phyloP scores from a whole-genome alignment of 2,797 vertebrate species.

The Molothrus aeneus region DNA sequence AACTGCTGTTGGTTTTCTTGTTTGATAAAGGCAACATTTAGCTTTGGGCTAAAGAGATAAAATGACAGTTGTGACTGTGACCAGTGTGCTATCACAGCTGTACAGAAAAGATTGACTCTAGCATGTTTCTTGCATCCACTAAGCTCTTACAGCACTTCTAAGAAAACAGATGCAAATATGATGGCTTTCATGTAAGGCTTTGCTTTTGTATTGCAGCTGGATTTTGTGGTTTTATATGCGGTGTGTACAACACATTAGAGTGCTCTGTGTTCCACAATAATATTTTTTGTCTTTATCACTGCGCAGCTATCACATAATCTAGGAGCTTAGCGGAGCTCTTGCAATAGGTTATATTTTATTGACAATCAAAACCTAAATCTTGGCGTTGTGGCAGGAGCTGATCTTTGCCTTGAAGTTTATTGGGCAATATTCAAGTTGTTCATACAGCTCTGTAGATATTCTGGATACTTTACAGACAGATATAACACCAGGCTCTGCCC shows the following conservation, averaged over 20 bases:
- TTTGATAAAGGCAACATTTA: neutral
- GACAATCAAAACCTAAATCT: slow-evolving; percentile 4
- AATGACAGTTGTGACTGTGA: neutral
- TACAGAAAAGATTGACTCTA: neutral
- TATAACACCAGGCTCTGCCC: neutral
- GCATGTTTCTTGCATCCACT: neutral
- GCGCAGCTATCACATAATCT: neutral
- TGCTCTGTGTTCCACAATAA: neutral
- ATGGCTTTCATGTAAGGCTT: neutral
- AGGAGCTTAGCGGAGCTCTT: neutral
- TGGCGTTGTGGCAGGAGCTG: neutral
- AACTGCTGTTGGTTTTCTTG: neutral
- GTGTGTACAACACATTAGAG: neutral
- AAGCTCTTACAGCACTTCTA: neutral
- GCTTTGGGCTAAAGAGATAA: neutral
- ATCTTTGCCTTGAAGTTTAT: slow-evolving; percentile 33
- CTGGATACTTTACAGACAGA: neutral
- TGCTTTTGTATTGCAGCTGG: neutral
- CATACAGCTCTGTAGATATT: neutral
- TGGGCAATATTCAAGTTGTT: slow-evolving; percentile 1
- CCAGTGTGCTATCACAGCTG: neutral
- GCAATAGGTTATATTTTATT: slow-evolving; percentile 24
- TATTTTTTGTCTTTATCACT: slow-evolving; percentile 38
- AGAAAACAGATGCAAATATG: slow-evolving; percentile 10
- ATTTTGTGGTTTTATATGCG: slow-evolving; percentile 3